Evolutionary conservation across 2,113 vertebrate species (phyloP).

Genomic region (Mobula birostris): DNA sequence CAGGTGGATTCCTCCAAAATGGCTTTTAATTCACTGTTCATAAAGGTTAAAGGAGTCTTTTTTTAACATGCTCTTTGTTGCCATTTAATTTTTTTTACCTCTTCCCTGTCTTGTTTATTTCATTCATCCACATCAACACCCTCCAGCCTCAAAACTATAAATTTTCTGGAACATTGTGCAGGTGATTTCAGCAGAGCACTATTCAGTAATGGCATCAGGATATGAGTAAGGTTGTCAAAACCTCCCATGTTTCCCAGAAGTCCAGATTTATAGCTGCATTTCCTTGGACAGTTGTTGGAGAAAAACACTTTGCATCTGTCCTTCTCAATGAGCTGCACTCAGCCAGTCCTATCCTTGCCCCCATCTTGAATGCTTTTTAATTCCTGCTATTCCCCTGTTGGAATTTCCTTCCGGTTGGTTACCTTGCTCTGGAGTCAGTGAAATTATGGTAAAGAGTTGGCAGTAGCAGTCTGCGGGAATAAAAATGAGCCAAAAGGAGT

Average conservation of each 20-base stretch:
- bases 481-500: not conserved
- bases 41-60: not conserved
- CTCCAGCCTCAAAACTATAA: not conserved
- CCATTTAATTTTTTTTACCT: not conserved
- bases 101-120: not conserved
- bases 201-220: not conserved
- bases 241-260: not conserved
- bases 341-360: not conserved
- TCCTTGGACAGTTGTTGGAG: not conserved
- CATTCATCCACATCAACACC: not conserved
- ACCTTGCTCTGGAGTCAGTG: not conserved
- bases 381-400: not conserved
- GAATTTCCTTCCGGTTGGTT: not conserved
- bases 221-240: not conserved
- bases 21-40: not conserved
- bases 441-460: not conserved
- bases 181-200: not conserved
- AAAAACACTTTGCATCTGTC: not conserved
- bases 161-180: not conserved
- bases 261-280: not conserved
- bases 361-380: not conserved
- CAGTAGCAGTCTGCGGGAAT: not conserved
- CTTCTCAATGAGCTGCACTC: not conserved
- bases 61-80: not conserved
- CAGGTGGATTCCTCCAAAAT: slow-evolving; percentile 52